A percentile compares a stretch with the other conserved stretches of the same genome.
phyloP scores from a whole-genome alignment of 2,113 vertebrate genomes.

The Isichthys henryi region DNA sequence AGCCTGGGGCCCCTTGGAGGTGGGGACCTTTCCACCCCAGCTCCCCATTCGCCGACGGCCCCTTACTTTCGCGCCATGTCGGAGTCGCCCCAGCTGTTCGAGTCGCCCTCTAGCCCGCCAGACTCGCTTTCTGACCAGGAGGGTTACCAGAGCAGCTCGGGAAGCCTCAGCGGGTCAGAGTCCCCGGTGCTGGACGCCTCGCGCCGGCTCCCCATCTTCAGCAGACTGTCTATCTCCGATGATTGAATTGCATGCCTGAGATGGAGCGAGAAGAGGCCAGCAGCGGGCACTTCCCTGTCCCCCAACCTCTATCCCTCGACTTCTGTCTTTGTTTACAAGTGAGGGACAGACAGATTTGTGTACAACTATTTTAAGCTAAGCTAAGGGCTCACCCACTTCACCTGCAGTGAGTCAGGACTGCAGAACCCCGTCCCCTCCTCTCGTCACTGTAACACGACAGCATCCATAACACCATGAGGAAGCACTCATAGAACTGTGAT shows the following conservation, averaged over 20 bases:
- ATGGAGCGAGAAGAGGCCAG: conserved; percentile 34
- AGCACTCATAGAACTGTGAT: background rate
- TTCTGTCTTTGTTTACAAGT: conserved; percentile 36
- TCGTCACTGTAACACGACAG: background rate
- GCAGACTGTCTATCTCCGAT: conserved; percentile 97
- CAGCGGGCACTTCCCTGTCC: conserved; percentile 49
- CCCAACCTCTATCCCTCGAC: background rate
- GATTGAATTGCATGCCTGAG: conserved; percentile 63
- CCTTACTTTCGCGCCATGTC: conserved; percentile 84
- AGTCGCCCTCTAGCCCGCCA: conserved; percentile 84
- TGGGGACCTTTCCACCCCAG: conserved; percentile 57
- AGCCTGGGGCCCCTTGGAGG: conserved; percentile 70
- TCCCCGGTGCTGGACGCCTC: conserved; percentile 90
- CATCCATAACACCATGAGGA: background rate
- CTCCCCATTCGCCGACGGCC: conserved; percentile 71
- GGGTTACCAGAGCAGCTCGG: conserved; percentile 96
- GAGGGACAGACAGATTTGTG: conserved; percentile 39
- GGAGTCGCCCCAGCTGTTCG: conserved; percentile 85
- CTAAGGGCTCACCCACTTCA: conserved; percentile 19
- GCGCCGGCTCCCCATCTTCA: conserved; percentile 96
- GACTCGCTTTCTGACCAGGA: conserved; percentile 97
- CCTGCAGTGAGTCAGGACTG: background rate
- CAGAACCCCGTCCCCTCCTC: background rate
- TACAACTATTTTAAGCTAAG: conserved; percentile 37
- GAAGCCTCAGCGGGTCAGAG: conserved; percentile 91